Base-by-base conservation (phyloP, 2,888 invertebrate genomes). In the Phragmatobia fuliginosa region DNA sequence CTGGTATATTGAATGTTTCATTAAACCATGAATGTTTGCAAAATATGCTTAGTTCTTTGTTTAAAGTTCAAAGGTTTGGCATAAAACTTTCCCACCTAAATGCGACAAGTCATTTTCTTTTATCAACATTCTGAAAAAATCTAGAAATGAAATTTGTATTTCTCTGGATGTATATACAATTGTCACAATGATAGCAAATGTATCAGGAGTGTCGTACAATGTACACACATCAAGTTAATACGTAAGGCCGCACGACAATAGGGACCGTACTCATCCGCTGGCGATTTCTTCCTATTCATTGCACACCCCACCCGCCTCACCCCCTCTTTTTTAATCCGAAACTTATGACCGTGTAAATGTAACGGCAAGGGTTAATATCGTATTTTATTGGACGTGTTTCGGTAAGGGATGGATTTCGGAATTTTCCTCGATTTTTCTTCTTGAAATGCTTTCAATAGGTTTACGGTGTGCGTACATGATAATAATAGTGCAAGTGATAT, bases 281-380 rank as follows among this genome's bases (percentile, higher is more conserved):
- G 81, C 80, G 83, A 85, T 86, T 85, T 80, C 83, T 83, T 85
- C 75, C 88, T 85, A 85, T 89, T 88, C 88, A 87, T 84, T 86
- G 85, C 81, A 80, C 79, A 67, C 71, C 75, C 77, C 76, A 60
- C 59, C 33, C 59, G 25, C 74, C 78, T 68, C 66, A 74, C 45
- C 63, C 76, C 85, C 86, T 89, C 89, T 88, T 91, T 92, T 92
- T 92, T 92, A 92, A 92, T 92, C 92, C 91, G 86, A 87, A 92
- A 91, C 92, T 91, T 92, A 92, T 91, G 92, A 92, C 87, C 91
- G 90, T 91, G 91, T 92, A 91, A 91, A 91, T 86, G 89, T 88
- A 84, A 88, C 86, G 86, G 85, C 86, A 85, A 88, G 91, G 91
- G 90, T 91, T 91, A 91, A 91, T 91, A 90, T 89, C 90, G 87